Evolutionary conservation across 1,140 invertebrate species (phyloP).

Genomic region (Drosophila orosa): DNA sequence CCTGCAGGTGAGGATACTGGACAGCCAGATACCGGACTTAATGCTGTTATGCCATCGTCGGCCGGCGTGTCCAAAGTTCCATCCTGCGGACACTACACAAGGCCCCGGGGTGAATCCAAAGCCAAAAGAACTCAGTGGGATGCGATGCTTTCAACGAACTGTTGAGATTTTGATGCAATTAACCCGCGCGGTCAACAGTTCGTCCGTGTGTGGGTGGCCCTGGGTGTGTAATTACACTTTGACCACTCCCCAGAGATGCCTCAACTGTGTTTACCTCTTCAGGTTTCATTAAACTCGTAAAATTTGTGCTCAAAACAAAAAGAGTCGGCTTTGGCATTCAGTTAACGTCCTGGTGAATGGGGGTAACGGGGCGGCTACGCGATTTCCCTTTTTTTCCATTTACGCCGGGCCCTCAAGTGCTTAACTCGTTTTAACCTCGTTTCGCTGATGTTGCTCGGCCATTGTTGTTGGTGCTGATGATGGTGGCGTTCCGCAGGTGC

Average conservation of each 20-base stretch:
- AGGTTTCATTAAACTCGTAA: slow-evolving; percentile 65
- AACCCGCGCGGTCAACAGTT: slow-evolving; percentile 56
- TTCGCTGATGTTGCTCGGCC: slow-evolving; percentile 35
- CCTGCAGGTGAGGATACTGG: slow-evolving; percentile 15
- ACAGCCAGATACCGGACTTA: slow-evolving; percentile 31
- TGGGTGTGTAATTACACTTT: slow-evolving; percentile 50
- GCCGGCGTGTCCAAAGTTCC: slow-evolving; percentile 13
- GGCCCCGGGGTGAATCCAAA: slow-evolving; percentile 41
- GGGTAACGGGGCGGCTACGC: slow-evolving; percentile 29
- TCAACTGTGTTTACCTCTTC: slow-evolving; percentile 63
- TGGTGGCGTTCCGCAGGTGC: slow-evolving; percentile 36
- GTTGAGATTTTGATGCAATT: slow-evolving; percentile 62
- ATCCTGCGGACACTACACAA: slow-evolving; percentile 24
- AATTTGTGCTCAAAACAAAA: slow-evolving; percentile 37
- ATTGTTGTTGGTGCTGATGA: slow-evolving; percentile 31
- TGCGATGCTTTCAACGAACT: slow-evolving; percentile 33
- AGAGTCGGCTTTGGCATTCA: slow-evolving; percentile 37
- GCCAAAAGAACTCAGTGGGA: slow-evolving; percentile 23
- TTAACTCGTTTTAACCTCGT: slow-evolving; percentile 66
- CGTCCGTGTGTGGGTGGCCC: slow-evolving; percentile 1
- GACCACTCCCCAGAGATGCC: slow-evolving; percentile 34
- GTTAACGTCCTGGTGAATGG: slow-evolving; percentile 33
- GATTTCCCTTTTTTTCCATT: slow-evolving; percentile 26
- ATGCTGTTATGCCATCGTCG: slow-evolving; percentile 30
- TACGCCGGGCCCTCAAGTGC: slow-evolving; percentile 42